Evolutionary conservation across 2,113 vertebrate genomes (phyloP), one percentile per base, ranked within the genome.

Genomic region (Meleagris gallopavo): DNA sequence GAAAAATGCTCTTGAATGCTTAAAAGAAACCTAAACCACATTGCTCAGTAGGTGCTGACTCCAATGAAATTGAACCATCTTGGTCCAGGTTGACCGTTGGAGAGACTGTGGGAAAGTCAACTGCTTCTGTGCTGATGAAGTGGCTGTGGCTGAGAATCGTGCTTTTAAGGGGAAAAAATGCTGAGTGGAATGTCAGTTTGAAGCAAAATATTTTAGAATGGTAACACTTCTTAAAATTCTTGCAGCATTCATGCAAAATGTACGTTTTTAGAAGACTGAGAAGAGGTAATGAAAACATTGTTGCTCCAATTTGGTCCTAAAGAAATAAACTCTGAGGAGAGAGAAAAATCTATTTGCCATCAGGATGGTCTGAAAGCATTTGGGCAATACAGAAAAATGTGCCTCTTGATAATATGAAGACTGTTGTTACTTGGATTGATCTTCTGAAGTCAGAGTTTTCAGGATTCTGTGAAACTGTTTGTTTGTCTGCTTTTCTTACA

Each of bases 21-120:
- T 86, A 54, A 74, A 89, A 83, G 82, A 81, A 93, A 86, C 79
- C 61, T 74, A 91, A 96, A 82, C 86, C 90, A 82, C 90, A 62
- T 88, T 94, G 79, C 72, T 93, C 55, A 13, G 67, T 93, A 87
- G 93, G 88, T 96, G 95, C 89, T 97, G 95, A 90, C 91, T 96
- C 91, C 66, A 78, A 36, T 82, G 91, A 95, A 96, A 96, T 52
- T 21, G 58, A 95, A 71, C 62, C 75, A 70, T 91, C 54, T 86
- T 50, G 54, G 62, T 83, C n/a, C 86, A 92, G 73, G 73, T 91
- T 83, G 64, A 67, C 58, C 78, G 24, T 36, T 88, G 69, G 91
- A 90, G 18, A 86, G 10, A 30, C 79, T 95, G 88, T 93, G 93
- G 83, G 93, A 94, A 97, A 95, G 91, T 83, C 86, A 50, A 24